These are phyloP conservation scores for Norana najaformis DNA, from an alignment of 2,888 invertebrate genomes.

Conservation along the genomic window DNA sequence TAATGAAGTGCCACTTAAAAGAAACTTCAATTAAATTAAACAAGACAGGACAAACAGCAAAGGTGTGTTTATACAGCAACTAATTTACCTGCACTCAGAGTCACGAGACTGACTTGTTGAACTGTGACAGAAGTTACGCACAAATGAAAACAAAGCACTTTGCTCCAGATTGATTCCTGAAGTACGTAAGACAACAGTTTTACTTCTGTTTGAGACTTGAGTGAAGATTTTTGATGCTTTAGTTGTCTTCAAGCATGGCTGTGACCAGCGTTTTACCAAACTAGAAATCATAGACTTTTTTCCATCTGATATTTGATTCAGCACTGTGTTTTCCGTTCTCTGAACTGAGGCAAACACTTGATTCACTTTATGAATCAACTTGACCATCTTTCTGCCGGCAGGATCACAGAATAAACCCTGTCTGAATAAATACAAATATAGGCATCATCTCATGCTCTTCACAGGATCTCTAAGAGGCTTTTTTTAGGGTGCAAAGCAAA, in stretches of 20 bases:
- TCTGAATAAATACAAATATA: too few species aligned
- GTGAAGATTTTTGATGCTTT: not conserved
- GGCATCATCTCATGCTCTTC: too few species aligned
- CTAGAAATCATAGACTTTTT: not conserved
- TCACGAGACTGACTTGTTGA: not conserved
- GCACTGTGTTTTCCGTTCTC: not conserved
- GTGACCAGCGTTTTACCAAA: not conserved
- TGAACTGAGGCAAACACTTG: not conserved
- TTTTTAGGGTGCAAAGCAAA: too few species aligned
- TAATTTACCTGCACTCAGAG: not conserved
- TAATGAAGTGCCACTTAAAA: not conserved
- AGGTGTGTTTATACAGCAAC: too few species aligned
- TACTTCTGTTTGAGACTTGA: too few species aligned
- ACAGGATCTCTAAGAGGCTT: too few species aligned
- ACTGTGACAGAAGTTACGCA: slow-evolving; percentile 1
- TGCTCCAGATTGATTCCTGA: not conserved
- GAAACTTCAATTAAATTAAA: not conserved
- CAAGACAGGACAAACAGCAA: not conserved
- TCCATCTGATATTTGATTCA: slow-evolving; percentile 5
- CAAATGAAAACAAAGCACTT: slow-evolving; percentile 1
- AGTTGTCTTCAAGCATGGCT: not conserved
- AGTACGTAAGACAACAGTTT: not conserved
- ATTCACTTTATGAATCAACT: not conserved
- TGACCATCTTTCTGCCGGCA: not conserved
- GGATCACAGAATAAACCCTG: too few species aligned